Percentiles rank a stretch among this genome's conserved stretches.
These are phyloP conservation scores for Limnephilus lunatus DNA, from an alignment of 2,888 invertebrate genomes.

Conservation along the genomic window DNA sequence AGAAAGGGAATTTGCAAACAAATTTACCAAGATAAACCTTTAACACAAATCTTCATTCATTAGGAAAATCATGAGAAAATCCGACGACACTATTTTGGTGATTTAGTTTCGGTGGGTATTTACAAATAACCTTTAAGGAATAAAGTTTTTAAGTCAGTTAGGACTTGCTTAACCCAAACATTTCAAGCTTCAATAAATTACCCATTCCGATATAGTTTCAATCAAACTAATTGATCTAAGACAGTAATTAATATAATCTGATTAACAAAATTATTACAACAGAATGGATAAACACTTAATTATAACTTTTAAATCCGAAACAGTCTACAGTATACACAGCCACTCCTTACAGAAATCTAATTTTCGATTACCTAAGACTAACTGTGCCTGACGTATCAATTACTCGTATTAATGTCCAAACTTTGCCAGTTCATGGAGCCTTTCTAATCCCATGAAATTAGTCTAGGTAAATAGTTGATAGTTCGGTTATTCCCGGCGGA, in stretches of 20 bases:
- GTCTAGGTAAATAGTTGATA: slow-evolving; percentile 31
- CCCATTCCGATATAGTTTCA: neutral
- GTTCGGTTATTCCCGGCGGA: slow-evolving; percentile 2
- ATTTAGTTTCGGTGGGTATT: neutral
- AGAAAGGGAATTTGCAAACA: too few species aligned
- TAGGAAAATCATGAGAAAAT: neutral
- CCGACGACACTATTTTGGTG: neutral
- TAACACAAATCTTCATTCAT: neutral
- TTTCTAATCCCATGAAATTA: slow-evolving; percentile 31
- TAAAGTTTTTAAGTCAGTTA: neutral
- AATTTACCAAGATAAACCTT: too few species aligned
- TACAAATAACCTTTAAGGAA: neutral
- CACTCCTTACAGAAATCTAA: neutral
- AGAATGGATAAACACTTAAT: neutral
- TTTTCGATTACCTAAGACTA: slow-evolving; percentile 11
- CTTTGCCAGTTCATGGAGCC: slow-evolving; percentile 13
- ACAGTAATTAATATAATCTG: neutral
- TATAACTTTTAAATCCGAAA: neutral
- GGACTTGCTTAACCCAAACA: neutral
- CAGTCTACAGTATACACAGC: neutral
- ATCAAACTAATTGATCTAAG: neutral
- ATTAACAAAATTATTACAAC: neutral
- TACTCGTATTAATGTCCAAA: slow-evolving; percentile 25
- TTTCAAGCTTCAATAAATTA: neutral
- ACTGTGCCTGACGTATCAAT: slow-evolving; percentile 40